Base-by-base conservation (phyloP, 2,888 invertebrate species). In the Synanthedon tipuliformis region DNA sequence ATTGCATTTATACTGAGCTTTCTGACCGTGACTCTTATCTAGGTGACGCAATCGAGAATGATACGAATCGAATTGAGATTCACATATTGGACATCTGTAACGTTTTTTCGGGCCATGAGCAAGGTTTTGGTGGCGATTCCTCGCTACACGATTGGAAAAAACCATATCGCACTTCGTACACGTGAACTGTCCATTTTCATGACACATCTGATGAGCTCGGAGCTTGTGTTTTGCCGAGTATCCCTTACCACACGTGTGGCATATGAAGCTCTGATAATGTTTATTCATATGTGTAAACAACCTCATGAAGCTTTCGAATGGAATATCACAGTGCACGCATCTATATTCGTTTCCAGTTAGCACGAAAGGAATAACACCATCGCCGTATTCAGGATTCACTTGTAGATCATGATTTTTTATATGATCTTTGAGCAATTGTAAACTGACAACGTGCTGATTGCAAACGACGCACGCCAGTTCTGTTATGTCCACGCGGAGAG, bases 231-330 rank as follows among this genome's bases (percentile, higher is more conserved):
- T 71, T 13, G 73, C 74, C 1, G 83, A 77, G 61, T 76, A 89
- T 3, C 78, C 81, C 61, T 88, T 88, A 0, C 88, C 88, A 55
- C 89, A 89, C 1, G 71, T 70, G 40, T 77, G 67, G 54, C 88
- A 89, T 7, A 88, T 75, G 55, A 69, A 81, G 51, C 75, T 76
- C 56, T 76, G 81, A 52, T 82, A 75, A 64, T 88, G 85, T 53
- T 73, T 68, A 59, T 89, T 89, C 73, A 87, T 86, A 48, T 88
- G 80, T 3, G 64, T 59, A 13, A 71, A 69, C 3, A 83, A 60
- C n/a, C 62, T 68, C 67, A 76, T 66, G 8, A 74, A 72, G 0
- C 68, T 63, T 54, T 75, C 70, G 49, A 71, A 79, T 3, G 56
- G 16, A 3, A 55, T 53, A 3, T 59, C 61, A 52, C 83, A 83